These are phyloP conservation scores for Magallana angulata DNA, from an alignment of 1,140 invertebrate genomes.

Conservation along the genomic window DNA sequence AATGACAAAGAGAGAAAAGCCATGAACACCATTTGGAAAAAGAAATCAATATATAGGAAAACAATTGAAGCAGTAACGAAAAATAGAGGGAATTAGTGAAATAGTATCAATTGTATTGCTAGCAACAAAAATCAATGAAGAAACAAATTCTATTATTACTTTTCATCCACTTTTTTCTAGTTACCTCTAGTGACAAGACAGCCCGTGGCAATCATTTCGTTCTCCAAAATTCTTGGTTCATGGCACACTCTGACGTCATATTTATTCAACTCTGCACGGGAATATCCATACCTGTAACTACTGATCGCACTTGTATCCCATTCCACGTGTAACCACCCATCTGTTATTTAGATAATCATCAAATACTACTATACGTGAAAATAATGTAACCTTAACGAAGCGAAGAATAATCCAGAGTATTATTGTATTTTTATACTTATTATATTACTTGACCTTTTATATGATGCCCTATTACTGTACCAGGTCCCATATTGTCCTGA, in stretches of 20 bases:
- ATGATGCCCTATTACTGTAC: conserved; percentile 50
- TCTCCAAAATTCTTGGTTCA: background rate
- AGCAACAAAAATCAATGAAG: too few species aligned
- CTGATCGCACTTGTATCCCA: background rate
- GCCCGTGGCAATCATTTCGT: background rate
- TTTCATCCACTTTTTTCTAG: too few species aligned
- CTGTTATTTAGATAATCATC: too few species aligned
- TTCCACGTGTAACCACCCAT: background rate
- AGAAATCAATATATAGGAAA: background rate
- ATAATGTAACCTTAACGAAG: too few species aligned
- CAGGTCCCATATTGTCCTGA: conserved; percentile 49
- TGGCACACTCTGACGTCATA: background rate
- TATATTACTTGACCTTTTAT: background rate
- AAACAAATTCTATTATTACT: too few species aligned
- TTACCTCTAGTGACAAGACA: conserved; percentile 13
- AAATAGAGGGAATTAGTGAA: too few species aligned
- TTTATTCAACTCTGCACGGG: background rate
- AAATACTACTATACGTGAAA: too few species aligned
- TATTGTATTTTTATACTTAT: too few species aligned
- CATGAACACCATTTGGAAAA: background rate
- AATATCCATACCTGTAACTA: background rate
- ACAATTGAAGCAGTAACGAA: background rate
- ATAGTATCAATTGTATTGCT: too few species aligned
- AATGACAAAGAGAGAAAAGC: background rate
- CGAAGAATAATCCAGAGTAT: too few species aligned